Conservation (phyloP, 1,140 invertebrate species). For the Heliothis virescens region DNA sequence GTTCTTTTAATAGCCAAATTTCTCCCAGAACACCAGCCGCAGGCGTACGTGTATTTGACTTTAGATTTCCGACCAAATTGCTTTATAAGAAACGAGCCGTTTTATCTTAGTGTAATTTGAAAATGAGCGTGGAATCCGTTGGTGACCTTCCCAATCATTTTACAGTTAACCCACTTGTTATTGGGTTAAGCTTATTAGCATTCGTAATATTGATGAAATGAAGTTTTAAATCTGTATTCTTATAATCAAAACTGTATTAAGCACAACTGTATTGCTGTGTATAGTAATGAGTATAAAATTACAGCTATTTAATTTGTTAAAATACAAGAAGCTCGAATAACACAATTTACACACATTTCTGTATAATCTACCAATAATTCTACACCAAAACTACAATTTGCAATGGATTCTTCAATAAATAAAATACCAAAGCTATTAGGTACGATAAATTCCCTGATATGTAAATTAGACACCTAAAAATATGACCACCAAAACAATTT, state of each 20-base stretch:
- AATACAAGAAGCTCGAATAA: too few species aligned
- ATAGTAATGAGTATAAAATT: too few species aligned
- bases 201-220: background rate
- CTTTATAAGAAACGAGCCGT: conserved; percentile 64
- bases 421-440: background rate
- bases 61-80: conserved; percentile 61
- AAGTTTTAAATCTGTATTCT: background rate
- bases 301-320: too few species aligned
- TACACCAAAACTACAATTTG: background rate
- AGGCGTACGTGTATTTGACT: conserved; percentile 58
- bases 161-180: conserved; percentile 53
- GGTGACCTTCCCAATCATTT: conserved; percentile 56
- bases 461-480: conserved; percentile 20
- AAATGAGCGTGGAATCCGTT: conserved; percentile 52
- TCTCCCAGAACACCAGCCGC: conserved; percentile 55
- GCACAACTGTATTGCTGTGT: too few species aligned
- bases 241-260: background rate
- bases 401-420: background rate
- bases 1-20: conserved; percentile 72
- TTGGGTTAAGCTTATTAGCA: conserved; percentile 19
- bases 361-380: background rate
- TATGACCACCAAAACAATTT: conserved; percentile 14
- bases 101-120: conserved; percentile 55
- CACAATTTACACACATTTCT: background rate
- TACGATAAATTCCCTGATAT: conserved; percentile 17